Evolutionary conservation across 2,113 vertebrate species (phyloP).

Genomic region (Epinephelus cyanopodus): DNA sequence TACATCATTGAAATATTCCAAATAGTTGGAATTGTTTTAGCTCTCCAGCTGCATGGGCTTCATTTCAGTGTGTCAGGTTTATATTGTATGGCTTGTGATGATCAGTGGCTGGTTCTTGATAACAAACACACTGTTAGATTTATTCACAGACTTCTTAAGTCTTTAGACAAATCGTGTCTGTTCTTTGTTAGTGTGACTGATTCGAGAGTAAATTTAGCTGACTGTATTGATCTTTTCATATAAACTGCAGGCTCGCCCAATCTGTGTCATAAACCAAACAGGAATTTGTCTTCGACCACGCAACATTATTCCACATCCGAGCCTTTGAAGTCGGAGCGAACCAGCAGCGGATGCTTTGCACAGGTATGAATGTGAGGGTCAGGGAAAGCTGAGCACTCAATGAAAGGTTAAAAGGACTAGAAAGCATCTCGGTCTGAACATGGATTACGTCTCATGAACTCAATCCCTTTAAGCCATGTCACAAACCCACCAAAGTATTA

Average conservation of each 20-base stretch:
- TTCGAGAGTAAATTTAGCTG: slow-evolving; percentile 6
- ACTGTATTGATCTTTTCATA: slow-evolving; percentile 52
- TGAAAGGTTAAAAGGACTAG: slow-evolving; percentile 61
- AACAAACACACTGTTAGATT: slow-evolving; percentile 19
- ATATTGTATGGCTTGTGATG: slow-evolving; percentile 39
- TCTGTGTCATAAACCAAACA: slow-evolving; percentile 38
- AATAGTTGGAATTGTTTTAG: slow-evolving; percentile 31
- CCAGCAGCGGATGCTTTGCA: neutral
- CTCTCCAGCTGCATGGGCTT: neutral
- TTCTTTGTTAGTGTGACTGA: slow-evolving; percentile 38
- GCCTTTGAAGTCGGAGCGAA: slow-evolving; percentile 61
- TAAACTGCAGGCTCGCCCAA: slow-evolving; percentile 27
- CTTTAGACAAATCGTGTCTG: slow-evolving; percentile 31
- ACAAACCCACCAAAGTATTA: slow-evolving; percentile 72
- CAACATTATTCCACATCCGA: slow-evolving; percentile 18
- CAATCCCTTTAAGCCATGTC: slow-evolving; percentile 81
- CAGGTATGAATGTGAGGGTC: slow-evolving; percentile 60
- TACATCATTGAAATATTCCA: slow-evolving; percentile 32
- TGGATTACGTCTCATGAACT: slow-evolving; percentile 77
- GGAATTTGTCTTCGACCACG: slow-evolving; percentile 13
- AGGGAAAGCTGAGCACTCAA: slow-evolving; percentile 31
- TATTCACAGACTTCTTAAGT: slow-evolving; percentile 17
- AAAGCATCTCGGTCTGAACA: slow-evolving; percentile 57
- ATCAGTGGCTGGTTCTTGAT: slow-evolving; percentile 46
- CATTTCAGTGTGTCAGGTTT: slow-evolving; percentile 23